These are phyloP conservation scores for Dascyllus trimaculatus DNA, from an alignment of 2,113 vertebrate species.

Conservation along the genomic window DNA sequence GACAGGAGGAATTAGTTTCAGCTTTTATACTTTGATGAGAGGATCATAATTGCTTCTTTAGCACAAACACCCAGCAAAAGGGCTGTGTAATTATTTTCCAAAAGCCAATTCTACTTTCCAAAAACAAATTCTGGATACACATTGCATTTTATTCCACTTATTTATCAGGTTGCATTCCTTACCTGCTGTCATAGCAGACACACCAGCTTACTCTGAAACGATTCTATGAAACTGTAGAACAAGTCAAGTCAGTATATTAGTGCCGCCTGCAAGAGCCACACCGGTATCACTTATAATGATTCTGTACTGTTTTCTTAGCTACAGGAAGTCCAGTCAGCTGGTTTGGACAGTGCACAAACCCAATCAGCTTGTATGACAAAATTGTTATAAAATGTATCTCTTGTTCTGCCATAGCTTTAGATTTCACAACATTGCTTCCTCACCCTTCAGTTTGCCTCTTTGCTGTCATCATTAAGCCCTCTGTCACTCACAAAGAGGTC, in stretches of 20 bases:
- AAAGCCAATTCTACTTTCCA: neutral
- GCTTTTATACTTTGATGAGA: conserved; percentile 39
- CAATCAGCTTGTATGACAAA: neutral
- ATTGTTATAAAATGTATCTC: neutral
- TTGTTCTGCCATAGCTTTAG: neutral
- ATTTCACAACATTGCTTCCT: conserved; percentile 7
- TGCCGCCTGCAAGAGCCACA: neutral
- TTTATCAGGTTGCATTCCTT: neutral
- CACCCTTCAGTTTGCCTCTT: conserved; percentile 8
- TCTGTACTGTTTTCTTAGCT: neutral
- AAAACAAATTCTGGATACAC: neutral
- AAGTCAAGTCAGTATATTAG: neutral
- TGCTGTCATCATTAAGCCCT: conserved; percentile 40
- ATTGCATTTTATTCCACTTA: neutral
- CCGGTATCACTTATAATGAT: neutral
- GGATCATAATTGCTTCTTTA: conserved; percentile 35
- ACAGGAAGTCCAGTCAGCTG: neutral
- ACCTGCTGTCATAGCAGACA: neutral
- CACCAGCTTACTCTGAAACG: neutral
- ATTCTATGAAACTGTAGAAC: neutral
- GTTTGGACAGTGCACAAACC: neutral
- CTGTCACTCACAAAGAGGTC: conserved; percentile 66
- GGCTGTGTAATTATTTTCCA: neutral
- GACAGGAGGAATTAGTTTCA: conserved; percentile 35
- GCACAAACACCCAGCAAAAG: conserved; percentile 6